Conservation (phyloP, 2,888 invertebrate genomes). For the Zootermopsis nevadensis region DNA sequence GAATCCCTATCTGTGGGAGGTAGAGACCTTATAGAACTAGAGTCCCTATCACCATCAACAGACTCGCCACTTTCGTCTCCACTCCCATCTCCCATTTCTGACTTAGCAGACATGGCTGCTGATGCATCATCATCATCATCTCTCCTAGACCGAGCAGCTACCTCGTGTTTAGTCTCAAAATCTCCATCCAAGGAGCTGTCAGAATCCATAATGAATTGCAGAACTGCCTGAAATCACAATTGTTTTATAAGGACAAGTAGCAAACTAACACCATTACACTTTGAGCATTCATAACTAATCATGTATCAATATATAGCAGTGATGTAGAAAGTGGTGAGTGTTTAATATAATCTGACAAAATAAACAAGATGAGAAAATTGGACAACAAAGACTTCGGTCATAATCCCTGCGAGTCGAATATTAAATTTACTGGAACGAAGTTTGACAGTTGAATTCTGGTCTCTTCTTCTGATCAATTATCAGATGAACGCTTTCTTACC, state of each 20-base stretch:
- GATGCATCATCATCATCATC: constrained; percentile 8
- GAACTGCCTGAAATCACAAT: constrained; percentile 43
- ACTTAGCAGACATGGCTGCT: neutral
- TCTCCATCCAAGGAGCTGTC: constrained; percentile 53
- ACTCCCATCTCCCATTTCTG: constrained; percentile 20
- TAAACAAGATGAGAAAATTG: neutral
- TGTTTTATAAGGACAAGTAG: neutral
- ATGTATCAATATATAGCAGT: too few species aligned
- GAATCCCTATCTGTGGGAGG: neutral
- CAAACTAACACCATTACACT: neutral
- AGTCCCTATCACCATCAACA: constrained; percentile 30
- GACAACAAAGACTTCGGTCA: neutral
- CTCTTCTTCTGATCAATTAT: constrained; percentile 46
- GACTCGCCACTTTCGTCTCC: constrained; percentile 37
- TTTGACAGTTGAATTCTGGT: constrained; percentile 39
- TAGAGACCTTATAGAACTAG: neutral
- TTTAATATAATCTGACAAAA: constrained; percentile 1
- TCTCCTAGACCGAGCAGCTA: constrained; percentile 6
- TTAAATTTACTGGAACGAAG: constrained; percentile 10
- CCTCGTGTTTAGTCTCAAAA: constrained; percentile 49
- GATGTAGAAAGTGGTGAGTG: neutral
- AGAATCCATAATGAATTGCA: constrained; percentile 49
- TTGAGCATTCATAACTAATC: neutral
- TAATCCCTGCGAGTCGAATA: constrained; percentile 28
- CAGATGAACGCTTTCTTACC: constrained; percentile 52